Evolutionary conservation across 2,113 vertebrate genomes (phyloP), one percentile per base, ranked within the genome.

Genomic region (Choloepus hoffmanni): DNA sequence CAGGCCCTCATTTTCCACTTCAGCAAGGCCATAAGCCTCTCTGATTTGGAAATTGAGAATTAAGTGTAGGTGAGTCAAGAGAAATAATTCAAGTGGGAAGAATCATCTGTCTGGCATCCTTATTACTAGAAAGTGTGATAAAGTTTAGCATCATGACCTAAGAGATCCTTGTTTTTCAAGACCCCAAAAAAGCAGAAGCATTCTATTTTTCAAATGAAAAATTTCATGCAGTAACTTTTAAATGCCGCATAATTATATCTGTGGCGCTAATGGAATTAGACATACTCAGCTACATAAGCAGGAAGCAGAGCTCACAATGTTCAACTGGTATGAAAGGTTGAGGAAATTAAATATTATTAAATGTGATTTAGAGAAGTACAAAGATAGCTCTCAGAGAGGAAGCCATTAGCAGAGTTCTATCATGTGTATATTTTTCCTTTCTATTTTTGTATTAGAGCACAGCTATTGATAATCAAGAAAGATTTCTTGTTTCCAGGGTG

Each of bases 321-420:
- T 62, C 68, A 78, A 14, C 12, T 40, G 67, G 67, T 43, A 30
- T 84, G 81, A 85, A 67, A 92, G 23, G 40, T 24, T 28, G 53
- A 70, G n/a, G 87, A 92, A 94, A 95, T 92, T 30, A 85, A 95
- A 85, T 73, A 78, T 63, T 86, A 58, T 88, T 93, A 77, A 90
- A 84, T 76, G 33, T 45, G 7, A 94, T 83, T 94, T 81, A 84
- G 78, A 77, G 48, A 85, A 60, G 21, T 58, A 89, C 43, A 89
- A 92, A 93, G 92, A 87, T 8, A 86, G 70, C 77, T 95, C 45
- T 74, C 89, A 91, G 84, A 85, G 58, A 95, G 68, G 90, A 87
- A 89, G n/a, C 21, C 72, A 68, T 97, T 90, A 95, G 65, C 83
- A 88, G 68, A 33, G 74, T 92, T 83, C 72, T 68, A 26, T 24